These are phyloP conservation scores for Phrixothrix hirtus DNA, from an alignment of 2,888 invertebrate species.

Conservation along the genomic window DNA sequence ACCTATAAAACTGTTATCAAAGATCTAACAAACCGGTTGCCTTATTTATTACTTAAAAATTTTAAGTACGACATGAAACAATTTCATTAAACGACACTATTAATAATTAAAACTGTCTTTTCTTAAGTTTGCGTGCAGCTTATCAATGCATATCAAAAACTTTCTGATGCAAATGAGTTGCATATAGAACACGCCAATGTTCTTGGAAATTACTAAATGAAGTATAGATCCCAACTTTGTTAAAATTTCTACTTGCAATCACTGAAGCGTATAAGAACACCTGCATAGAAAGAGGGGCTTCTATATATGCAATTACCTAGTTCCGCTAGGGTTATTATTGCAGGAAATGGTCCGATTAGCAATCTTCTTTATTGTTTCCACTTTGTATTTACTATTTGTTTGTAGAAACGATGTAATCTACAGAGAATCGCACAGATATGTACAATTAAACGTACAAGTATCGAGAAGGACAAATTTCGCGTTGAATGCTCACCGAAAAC, in stretches of 20 bases:
- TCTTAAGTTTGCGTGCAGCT: slow-evolving; percentile 4
- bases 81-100: too few relatives aligned
- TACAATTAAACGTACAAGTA: too few relatives aligned
- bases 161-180: slow-evolving; percentile 22
- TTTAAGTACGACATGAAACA: too few relatives aligned
- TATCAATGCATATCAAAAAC: slow-evolving; percentile 14
- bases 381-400: slow-evolving; percentile 14
- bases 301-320: slow-evolving; percentile 16
- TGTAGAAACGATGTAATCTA: too few relatives aligned
- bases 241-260: slow-evolving; percentile 37
- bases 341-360: slow-evolving; percentile 39
- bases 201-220: slow-evolving; percentile 19
- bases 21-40: too few relatives aligned
- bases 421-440: too few relatives aligned
- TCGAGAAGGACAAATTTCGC: too few relatives aligned
- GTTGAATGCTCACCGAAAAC: too few relatives aligned
- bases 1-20: too few relatives aligned
- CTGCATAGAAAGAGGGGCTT: slow-evolving; percentile 39
- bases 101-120: neutral
- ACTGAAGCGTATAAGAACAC: slow-evolving; percentile 44
- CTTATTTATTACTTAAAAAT: too few relatives aligned
- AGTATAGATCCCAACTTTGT: slow-evolving; percentile 19
- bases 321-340: slow-evolving; percentile 37
- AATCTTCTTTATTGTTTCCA: slow-evolving; percentile 32
- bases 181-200: slow-evolving; percentile 13